A percentile compares a stretch with the other conserved stretches of the same genome.
phyloP scores from a whole-genome alignment of 2,797 vertebrate species.

The Delichon dasypus region DNA sequence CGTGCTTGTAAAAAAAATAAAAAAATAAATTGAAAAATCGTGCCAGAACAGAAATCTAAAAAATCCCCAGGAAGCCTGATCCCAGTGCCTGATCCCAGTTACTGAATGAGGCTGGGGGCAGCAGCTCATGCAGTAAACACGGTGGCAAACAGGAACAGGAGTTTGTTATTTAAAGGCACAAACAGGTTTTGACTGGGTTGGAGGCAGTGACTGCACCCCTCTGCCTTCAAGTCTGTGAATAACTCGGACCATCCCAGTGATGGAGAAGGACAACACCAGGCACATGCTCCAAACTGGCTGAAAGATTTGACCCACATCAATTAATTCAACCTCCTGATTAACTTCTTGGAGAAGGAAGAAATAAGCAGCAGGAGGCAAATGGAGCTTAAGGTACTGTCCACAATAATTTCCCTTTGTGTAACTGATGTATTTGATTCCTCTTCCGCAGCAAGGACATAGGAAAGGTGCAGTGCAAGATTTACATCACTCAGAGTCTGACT shows the following conservation, averaged over 20 bases:
- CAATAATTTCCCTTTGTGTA: neutral
- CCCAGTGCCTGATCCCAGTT: neutral
- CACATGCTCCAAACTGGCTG: neutral
- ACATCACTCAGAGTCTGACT: neutral
- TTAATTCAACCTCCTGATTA: neutral
- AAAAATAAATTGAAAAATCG: neutral
- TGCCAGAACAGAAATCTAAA: neutral
- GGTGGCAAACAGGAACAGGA: rapidly evolving
- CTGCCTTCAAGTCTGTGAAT: too few relatives aligned
- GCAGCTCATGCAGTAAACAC: neutral
- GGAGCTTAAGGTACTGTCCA: neutral
- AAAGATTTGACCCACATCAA: neutral
- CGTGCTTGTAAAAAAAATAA: rapidly evolving
- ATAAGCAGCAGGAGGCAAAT: neutral
- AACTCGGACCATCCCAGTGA: rapidly evolving
- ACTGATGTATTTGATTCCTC: neutral
- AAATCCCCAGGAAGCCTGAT: neutral
- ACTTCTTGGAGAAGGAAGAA: neutral
- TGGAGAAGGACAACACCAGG: neutral
- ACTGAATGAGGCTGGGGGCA: neutral
- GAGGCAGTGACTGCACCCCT: neutral
- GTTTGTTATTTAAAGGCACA: neutral
- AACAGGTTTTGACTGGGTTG: rapidly evolving
- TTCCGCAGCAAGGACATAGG: neutral
- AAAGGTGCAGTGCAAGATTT: neutral